Percentiles rank a stretch among this genome's conserved stretches.
Evolutionary conservation across 2,797 vertebrate species (phyloP).

Genomic region (Cheirogaleus major): DNA sequence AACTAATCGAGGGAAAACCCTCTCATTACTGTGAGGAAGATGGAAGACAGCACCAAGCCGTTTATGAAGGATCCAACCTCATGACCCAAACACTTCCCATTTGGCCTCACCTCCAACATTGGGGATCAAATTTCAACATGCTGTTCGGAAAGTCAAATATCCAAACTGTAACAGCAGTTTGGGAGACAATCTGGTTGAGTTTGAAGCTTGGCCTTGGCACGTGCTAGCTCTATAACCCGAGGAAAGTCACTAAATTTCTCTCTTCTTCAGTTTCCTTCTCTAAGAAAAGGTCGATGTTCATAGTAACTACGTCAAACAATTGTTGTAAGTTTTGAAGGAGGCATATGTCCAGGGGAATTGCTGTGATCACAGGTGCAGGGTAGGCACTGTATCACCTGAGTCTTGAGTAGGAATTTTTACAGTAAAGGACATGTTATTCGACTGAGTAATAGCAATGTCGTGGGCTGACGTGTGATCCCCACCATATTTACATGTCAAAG

Average conservation of each 20-base stretch:
- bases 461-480: not conserved
- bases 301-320: not conserved
- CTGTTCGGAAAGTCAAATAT: no score
- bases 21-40: no score
- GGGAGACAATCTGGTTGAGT: not conserved
- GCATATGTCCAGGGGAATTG: not conserved
- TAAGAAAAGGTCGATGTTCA: not conserved
- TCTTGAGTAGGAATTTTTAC: not conserved
- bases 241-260: not conserved
- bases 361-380: not conserved
- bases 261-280: not conserved
- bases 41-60: no score
- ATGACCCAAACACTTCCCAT: no score
- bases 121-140: no score
- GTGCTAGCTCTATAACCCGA: not conserved
- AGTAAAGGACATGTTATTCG: not conserved
- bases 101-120: no score
- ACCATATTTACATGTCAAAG: not conserved
- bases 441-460: not conserved
- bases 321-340: not conserved
- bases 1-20: no score
- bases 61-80: no score
- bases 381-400: not conserved
- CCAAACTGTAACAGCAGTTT: not conserved
- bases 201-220: not conserved